Conservation (phyloP, 2,888 invertebrate species). For the Agelastica alni region DNA sequence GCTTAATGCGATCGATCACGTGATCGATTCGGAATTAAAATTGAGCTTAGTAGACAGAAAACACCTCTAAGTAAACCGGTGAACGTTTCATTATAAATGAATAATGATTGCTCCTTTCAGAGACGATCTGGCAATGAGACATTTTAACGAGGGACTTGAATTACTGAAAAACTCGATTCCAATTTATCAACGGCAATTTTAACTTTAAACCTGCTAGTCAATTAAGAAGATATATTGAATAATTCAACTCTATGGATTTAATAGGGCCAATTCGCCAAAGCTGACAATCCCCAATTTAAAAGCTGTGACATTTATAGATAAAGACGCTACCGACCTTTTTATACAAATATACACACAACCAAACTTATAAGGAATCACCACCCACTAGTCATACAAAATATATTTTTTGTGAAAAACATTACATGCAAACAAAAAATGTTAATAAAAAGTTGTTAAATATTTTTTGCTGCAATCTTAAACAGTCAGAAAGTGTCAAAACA, state of each 20-base stretch:
- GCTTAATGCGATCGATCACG: constrained; percentile 5
- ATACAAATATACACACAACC: too few species aligned
- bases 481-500: too few species aligned
- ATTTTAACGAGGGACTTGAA: constrained; percentile 9
- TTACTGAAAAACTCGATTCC: constrained; percentile 15
- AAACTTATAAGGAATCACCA: too few species aligned
- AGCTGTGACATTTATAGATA: too few species aligned
- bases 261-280: constrained; percentile 3
- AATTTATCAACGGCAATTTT: constrained; percentile 16
- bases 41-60: constrained; percentile 3
- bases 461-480: too few species aligned
- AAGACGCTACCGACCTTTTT: too few species aligned
- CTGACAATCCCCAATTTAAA: constrained; percentile 7
- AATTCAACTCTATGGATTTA: constrained; percentile 13
- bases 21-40: constrained; percentile 4
- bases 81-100: constrained; percentile 20
- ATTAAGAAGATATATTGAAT: constrained; percentile 23
- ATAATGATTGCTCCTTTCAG: constrained; percentile 10
- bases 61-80: constrained; percentile 12
- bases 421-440: too few species aligned
- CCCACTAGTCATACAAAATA: too few species aligned
- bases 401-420: too few species aligned
- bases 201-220: constrained; percentile 17
- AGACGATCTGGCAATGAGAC: constrained; percentile 9
- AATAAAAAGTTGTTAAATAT: too few species aligned